Evolutionary conservation across 2,113 vertebrate species (phyloP), one percentile per base, ranked within the genome.

Genomic region (Cinclus mexicanus): DNA sequence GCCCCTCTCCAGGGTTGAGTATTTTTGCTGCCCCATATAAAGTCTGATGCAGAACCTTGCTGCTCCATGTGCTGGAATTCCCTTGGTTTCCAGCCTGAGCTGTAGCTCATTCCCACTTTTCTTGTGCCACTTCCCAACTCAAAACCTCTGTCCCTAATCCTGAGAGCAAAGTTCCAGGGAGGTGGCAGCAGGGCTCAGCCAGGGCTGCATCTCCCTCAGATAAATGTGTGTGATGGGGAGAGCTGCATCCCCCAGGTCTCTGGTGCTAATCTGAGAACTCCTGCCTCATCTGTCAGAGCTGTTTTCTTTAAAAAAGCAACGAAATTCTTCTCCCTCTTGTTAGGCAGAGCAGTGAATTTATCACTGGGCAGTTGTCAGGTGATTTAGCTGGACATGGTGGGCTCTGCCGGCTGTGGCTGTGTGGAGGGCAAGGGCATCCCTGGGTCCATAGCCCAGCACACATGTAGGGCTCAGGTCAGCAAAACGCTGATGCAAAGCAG

Each of bases 391-490:
- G 60, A 53, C 9, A 8, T 1, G 39, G 61, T 8, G 22, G 65
- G 69, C 44, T 84, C 13, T 42, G 82, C 47, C 46, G 56, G 11
- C 57, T 0, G 0, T 29, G 75, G 70, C 46, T 49, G 23, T 10
- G 57, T 0, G 0, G 21, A 67, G 65, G 49, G 9, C 53, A 61
- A 68, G 68, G 78, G 14, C 77, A 31, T 25, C 16, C 33, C 52
- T 56, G 59, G 35, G 16, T 25, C n/a, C 15, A 49, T 1, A 16
- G 57, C 11, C 28, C 2, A 8, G 14, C 46, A 37, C 13, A 6
- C 0, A 5, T 56, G 31, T 11, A 26, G 0, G 0, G 55, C 74
- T 84, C 31, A 12, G 52, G 12, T 10, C 39, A 44, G 60, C 2
- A 4, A 24, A 61, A 61, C 0, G 0, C 56, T n/a, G 53, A 76